Conservation (phyloP, 1,140 invertebrate genomes). For the Ips nitidus region DNA sequence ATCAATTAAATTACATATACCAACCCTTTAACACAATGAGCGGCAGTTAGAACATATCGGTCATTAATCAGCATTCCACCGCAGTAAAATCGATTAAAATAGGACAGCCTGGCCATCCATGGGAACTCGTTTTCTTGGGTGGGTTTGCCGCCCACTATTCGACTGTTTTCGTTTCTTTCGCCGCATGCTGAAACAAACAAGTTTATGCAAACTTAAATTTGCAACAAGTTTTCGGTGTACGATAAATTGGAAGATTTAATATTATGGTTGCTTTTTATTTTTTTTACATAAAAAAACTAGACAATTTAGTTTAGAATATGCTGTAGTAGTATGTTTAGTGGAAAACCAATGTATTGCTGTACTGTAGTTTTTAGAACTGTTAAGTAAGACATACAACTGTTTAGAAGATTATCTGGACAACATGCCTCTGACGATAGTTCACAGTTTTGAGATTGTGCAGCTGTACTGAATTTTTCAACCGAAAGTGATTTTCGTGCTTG, state of each 20-base stretch:
- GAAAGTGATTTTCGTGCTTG: no score
- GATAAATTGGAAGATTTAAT: background rate
- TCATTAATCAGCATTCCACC: conserved; percentile 81
- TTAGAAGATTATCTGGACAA: background rate
- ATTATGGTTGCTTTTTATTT: background rate
- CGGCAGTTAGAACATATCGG: conserved; percentile 78
- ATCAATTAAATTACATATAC: background rate
- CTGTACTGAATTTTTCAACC: no score
- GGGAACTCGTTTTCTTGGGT: conserved; percentile 76
- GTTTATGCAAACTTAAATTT: no score
- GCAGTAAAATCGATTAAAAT: conserved; percentile 84
- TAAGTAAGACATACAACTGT: background rate
- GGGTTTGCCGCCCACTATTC: conserved; percentile 76
- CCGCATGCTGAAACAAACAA: conserved; percentile 66
- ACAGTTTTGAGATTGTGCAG: no score
- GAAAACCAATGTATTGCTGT: background rate
- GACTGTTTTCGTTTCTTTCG: conserved; percentile 71
- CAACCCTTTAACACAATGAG: conserved; percentile 82
- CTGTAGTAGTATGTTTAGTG: no score
- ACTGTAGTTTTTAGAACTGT: background rate
- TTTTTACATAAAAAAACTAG: no score
- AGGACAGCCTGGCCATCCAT: conserved; percentile 78
- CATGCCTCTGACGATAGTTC: no score
- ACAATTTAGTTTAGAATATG: no score
- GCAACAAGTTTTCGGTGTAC: background rate